Conservation (phyloP, 2,113 vertebrate genomes). For the Calidris pugnax region DNA sequence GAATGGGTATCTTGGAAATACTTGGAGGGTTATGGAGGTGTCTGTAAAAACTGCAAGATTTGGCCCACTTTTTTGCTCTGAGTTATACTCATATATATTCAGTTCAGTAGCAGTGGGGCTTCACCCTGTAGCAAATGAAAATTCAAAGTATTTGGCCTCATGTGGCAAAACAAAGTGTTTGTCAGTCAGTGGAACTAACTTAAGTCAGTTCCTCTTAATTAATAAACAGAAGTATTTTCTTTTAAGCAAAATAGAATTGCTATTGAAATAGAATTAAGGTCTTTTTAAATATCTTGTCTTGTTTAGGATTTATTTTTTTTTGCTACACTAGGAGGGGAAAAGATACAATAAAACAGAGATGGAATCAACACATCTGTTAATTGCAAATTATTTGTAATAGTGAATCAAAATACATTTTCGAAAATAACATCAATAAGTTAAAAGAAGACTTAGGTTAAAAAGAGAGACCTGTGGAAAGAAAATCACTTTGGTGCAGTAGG, state of each 20-base stretch:
- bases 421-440: neutral
- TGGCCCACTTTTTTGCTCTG: neutral
- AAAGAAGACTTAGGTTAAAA: neutral
- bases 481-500: neutral
- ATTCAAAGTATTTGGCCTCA: slow-evolving; percentile 35
- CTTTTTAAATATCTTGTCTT: neutral
- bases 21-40: neutral
- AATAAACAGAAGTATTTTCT: slow-evolving; percentile 21
- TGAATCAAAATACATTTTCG: neutral
- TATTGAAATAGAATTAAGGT: neutral
- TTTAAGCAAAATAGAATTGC: neutral
- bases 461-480: neutral
- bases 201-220: slow-evolving; percentile 39
- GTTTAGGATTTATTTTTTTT: neutral
- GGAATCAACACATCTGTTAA: neutral
- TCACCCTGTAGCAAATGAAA: neutral
- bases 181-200: slow-evolving; percentile 8
- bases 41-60: neutral
- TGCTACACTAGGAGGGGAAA: neutral
- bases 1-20: neutral
- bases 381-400: neutral
- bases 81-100: neutral
- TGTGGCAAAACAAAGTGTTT: slow-evolving; percentile 25
- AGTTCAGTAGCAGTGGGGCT: neutral
- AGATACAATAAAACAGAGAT: neutral